Base-by-base conservation (phyloP, 2,797 vertebrate species). In the Gouania willdenowi region DNA sequence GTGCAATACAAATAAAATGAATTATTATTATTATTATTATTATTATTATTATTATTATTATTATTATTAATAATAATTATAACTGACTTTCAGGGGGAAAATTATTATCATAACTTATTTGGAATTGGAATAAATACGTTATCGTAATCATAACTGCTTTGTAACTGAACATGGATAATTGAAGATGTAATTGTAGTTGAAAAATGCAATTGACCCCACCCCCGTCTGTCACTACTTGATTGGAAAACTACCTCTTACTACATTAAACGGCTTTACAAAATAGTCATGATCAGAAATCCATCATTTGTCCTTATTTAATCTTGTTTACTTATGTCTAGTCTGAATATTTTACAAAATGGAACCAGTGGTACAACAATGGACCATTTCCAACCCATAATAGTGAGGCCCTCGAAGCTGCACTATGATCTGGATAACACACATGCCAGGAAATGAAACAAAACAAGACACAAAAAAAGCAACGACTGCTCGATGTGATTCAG, bases 401-500 rank as follows among this genome's bases (percentile, higher is more conserved):
- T 24, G 26, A 44, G 32, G 17, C 17, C 19, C 12, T 28, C 35
- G 24, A 48, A 43, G 46, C 18, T 27, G 8, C 2, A 59, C 28
- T 30, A 12, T 13, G 39, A 50, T 46, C 17, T 14, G 61, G 41
- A 41, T 33, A 43, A 38, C 56, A 26, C 58, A 59, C 66, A 52
- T 63, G 65, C 42, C 34, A 35, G 9, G 30, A 57, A 29, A 75
- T 27, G 37, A 44, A 52, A 20, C 5, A 33, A 75, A 60, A 66
- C 34, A 49, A 61, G 80, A 62, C 29, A 66, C 72, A 19, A 41
- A 52, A 36, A n/a, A n/a, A n/a, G 38, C 60, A 44, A 61, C 41
- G 58, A 43, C 46, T 27, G 32, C 22, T 61, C 30, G 9, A 66
- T 50, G 51, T 2, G 49, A 75, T 51, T 63, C 60, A 49, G 70